Evolutionary conservation across 2,888 invertebrate species (phyloP).

Genomic region (Callyntrura sp.): DNA sequence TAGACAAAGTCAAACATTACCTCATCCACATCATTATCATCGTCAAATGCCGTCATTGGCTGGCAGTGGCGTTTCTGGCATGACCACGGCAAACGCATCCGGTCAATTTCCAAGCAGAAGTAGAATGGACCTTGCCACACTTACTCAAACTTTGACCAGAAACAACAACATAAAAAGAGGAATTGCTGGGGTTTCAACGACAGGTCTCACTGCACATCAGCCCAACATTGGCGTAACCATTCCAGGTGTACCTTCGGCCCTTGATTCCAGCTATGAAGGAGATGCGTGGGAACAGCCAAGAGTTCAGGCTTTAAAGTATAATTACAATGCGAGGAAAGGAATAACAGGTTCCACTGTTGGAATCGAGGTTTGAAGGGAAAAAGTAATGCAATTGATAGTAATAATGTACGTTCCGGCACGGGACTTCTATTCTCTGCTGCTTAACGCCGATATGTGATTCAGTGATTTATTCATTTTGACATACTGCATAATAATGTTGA

Average conservation of each 20-base stretch:
- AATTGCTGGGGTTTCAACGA: not conserved
- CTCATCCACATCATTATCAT: constrained; percentile 70
- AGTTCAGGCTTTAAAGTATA: constrained; percentile 77
- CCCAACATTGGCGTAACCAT: not conserved
- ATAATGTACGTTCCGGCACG: not conserved
- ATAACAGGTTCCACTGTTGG: constrained; percentile 47
- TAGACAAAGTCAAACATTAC: constrained; percentile 73
- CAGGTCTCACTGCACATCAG: not conserved
- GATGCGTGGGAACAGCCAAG: constrained; percentile 78
- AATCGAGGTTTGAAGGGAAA: constrained; percentile 44
- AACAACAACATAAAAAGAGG: constrained; percentile 42
- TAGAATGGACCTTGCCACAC: constrained; percentile 50
- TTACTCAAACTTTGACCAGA: constrained; percentile 49
- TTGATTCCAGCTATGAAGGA: constrained; percentile 56
- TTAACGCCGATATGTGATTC: constrained; percentile 21
- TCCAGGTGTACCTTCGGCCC: constrained; percentile 11
- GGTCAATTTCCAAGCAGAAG: constrained; percentile 55
- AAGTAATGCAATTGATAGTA: not conserved
- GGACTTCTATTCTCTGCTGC: too few species aligned
- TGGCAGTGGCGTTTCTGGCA: constrained; percentile 20
- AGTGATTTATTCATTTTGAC: too few species aligned
- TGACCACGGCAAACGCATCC: not conserved
- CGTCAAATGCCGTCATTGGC: constrained; percentile 44
- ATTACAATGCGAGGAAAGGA: constrained; percentile 61
- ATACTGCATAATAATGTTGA: too few species aligned